phyloP scores from a whole-genome alignment of 2,888 invertebrate genomes.

The Heteropelma amictum region DNA sequence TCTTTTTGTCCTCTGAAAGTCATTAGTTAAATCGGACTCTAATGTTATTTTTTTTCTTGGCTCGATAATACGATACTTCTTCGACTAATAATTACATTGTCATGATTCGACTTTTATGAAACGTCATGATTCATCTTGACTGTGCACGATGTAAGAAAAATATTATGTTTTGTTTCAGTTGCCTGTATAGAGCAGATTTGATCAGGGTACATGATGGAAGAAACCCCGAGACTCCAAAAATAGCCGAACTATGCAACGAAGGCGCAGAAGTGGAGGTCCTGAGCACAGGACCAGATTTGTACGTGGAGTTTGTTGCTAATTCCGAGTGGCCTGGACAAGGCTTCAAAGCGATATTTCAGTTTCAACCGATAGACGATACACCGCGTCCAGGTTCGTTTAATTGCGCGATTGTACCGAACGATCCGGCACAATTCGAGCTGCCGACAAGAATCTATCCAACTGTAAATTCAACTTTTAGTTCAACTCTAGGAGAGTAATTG shows the following conservation, averaged over 20 bases:
- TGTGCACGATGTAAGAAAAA: no score
- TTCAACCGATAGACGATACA: slow-evolving; percentile 82
- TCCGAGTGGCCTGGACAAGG: slow-evolving; percentile 89
- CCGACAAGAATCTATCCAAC: slow-evolving; percentile 15
- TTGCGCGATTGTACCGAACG: slow-evolving; percentile 24
- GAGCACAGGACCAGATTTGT: slow-evolving; percentile 89
- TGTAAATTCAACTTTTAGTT: slow-evolving; percentile 7
- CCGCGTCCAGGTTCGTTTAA: slow-evolving; percentile 61
- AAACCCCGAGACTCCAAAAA: slow-evolving; percentile 85
- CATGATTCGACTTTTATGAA: no score
- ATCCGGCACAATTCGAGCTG: slow-evolving; percentile 17
- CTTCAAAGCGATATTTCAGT: slow-evolving; percentile 87
- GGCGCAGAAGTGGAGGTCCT: slow-evolving; percentile 87
- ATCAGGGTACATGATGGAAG: slow-evolving; percentile 92
- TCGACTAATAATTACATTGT: no score
- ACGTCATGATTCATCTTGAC: no score
- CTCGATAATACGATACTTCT: no score
- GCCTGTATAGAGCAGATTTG: slow-evolving; percentile 89
- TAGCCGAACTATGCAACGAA: slow-evolving; percentile 91
- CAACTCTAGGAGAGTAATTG: slow-evolving; percentile 26
- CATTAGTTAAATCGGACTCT: no score
- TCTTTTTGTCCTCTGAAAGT: no score
- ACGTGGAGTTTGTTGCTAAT: slow-evolving; percentile 91
- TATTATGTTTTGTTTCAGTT: slow-evolving; percentile 81
- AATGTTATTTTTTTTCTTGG: no score